A percentile compares a stretch with the other conserved stretches of the same genome.
Conservation (phyloP, 2,888 invertebrate species). For the Chirona hameri region DNA sequence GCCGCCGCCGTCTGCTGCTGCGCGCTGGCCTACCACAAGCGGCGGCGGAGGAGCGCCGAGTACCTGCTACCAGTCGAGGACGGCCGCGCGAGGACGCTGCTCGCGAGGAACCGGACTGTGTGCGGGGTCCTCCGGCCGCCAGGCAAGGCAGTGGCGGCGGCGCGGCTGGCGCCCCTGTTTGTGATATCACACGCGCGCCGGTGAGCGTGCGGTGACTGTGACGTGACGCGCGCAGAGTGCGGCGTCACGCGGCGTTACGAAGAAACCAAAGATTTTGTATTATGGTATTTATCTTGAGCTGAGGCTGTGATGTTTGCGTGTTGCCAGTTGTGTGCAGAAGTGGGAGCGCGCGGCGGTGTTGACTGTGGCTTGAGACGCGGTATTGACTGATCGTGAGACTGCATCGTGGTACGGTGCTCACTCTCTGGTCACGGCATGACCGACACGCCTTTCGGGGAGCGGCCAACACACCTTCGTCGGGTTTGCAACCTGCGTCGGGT, state of each 20-base stretch:
- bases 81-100: not conserved
- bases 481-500: too few relatives aligned
- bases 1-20: not conserved
- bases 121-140: not conserved
- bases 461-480: too few relatives aligned
- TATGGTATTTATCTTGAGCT: not conserved
- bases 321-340: not conserved
- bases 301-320: conserved; percentile 8
- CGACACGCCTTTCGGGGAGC: too few relatives aligned
- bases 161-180: not conserved
- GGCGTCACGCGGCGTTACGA: not conserved
- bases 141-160: not conserved
- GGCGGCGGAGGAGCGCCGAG: not conserved
- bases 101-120: not conserved
- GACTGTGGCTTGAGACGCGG: not conserved
- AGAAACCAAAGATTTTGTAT: conserved; percentile 2
- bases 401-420: too few relatives aligned
- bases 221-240: not conserved
- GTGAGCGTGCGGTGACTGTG: not conserved
- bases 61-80: not conserved
- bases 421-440: too few relatives aligned
- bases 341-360: not conserved
- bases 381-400: too few relatives aligned
- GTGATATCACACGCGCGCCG: not conserved
- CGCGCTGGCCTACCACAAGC: not conserved